Percentiles rank a stretch among this genome's conserved stretches.
phyloP scores from a whole-genome alignment of 92 coral and sea anemone genomes.

The Plumapathes pennacea region DNA sequence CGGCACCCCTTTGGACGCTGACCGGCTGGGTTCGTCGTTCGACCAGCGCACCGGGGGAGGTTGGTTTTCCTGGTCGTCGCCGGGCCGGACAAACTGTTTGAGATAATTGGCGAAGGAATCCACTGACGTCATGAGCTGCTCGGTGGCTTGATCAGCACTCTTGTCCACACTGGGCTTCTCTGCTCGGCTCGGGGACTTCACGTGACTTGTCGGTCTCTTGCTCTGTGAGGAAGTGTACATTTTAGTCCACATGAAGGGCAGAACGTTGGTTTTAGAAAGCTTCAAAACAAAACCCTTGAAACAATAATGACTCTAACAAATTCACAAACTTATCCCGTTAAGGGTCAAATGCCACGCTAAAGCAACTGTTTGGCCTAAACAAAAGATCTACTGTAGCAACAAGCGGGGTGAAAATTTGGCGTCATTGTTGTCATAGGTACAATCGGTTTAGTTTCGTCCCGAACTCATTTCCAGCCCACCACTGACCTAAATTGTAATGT shows the following conservation, averaged over 20 bases:
- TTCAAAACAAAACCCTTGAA: no score
- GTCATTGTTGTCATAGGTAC: no score
- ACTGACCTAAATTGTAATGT: no score
- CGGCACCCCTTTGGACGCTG: conserved; percentile 51
- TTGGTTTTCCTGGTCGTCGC: conserved; percentile 40
- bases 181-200: conserved; percentile 4
- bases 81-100: conserved; percentile 78
- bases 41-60: conserved; percentile 82
- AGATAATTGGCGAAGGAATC: conserved; percentile 94
- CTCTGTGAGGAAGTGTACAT: conserved; percentile 5
- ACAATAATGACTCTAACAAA: no score
- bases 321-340: no score
- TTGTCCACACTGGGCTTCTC: conserved; percentile 7
- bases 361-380: no score
- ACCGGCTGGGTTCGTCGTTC: conserved; percentile 69
- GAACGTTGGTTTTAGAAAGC: no score
- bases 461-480: no score
- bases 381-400: no score
- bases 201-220: conserved; percentile 7
- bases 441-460: no score
- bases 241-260: background rate
- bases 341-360: no score
- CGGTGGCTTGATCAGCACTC: conserved; percentile 13
- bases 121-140: conserved; percentile 79
- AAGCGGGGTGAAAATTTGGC: no score